Evolutionary conservation across 1,140 invertebrate species (phyloP), one percentile per base, ranked within the genome.

Genomic region (Pemphigus obesinymphae): DNA sequence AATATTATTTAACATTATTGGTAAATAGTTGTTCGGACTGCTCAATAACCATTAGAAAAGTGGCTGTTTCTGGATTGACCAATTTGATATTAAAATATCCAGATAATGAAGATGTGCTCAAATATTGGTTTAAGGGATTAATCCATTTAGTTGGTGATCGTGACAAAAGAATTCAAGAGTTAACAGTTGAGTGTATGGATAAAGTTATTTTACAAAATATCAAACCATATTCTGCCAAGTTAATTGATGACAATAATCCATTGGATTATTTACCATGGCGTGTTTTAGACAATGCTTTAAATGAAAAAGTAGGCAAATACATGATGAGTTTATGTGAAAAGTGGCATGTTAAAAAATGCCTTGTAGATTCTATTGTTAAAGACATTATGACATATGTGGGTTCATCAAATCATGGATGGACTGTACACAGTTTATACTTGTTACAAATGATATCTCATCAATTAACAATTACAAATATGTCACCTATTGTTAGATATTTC

Each of bases 161-260:
- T 29, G 76, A 80, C 15, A 80, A 80, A 63, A 80, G 63, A 63
- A 80, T 80, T 80, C 76, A 80, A 80, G 76, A 80, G 11, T 45
- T 80, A 10, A 11, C 76, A n/a, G 55, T 80, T 31, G 76, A 80
- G n/a, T 80, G 26, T 80, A 63, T 80, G 55, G n/a, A 31, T 61
- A n/a, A 20, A 80, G 55, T 80, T 43, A 80, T 80, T 45, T 80
- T 80, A 43, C 23, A 80, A 17, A 80, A 80, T 63, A 80, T 80
- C 5, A 80, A 80, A 80, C 76, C 76, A 26, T 80, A 80, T 63
- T 80, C 76, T 34, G 15, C 37, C 2, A 63, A 63, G 63, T 0
- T 45, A 10, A 80, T 80, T 80, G 37, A 80, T 11, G 15, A 29
- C 17, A 43, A 63, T 10, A 37, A 80, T 61, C 76, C 76, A 63